Conservation (phyloP, 2,888 invertebrate species). For the Agonopterix alstromeriana region DNA sequence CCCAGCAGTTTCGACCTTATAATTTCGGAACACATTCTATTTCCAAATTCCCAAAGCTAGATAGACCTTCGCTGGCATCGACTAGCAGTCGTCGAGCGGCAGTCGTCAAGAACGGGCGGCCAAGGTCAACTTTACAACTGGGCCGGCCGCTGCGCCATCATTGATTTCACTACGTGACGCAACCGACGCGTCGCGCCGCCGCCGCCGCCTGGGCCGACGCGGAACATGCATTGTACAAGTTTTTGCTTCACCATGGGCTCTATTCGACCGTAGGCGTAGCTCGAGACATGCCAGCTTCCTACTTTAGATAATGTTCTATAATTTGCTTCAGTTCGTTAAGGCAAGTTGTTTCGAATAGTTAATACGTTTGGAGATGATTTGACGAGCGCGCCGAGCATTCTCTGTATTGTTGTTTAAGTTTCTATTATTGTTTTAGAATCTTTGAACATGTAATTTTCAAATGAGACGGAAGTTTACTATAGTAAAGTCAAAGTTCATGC, state of each 20-base stretch:
- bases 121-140: constrained; percentile 71
- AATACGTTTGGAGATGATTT: too few relatives aligned
- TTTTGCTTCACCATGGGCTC: constrained; percentile 31
- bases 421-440: too few relatives aligned
- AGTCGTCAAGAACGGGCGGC: constrained; percentile 14
- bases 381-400: too few relatives aligned
- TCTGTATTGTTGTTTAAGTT: too few relatives aligned
- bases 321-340: not conserved
- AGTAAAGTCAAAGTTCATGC: too few relatives aligned
- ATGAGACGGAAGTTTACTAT: too few relatives aligned
- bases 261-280: constrained; percentile 22
- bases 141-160: constrained; percentile 43
- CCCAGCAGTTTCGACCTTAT: too few relatives aligned
- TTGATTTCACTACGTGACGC: constrained; percentile 66
- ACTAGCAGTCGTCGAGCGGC: constrained; percentile 8
- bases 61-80: not conserved
- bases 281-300: constrained; percentile 13
- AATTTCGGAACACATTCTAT: not conserved
- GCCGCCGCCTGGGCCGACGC: constrained; percentile 24
- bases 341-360: not conserved
- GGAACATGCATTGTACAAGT: constrained; percentile 41
- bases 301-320: constrained; percentile 1
- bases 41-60: not conserved
- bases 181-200: constrained; percentile 28
- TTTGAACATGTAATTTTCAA: too few relatives aligned